Conservation (phyloP, 2,797 vertebrate genomes). For the Semaprochilodus insignis region DNA sequence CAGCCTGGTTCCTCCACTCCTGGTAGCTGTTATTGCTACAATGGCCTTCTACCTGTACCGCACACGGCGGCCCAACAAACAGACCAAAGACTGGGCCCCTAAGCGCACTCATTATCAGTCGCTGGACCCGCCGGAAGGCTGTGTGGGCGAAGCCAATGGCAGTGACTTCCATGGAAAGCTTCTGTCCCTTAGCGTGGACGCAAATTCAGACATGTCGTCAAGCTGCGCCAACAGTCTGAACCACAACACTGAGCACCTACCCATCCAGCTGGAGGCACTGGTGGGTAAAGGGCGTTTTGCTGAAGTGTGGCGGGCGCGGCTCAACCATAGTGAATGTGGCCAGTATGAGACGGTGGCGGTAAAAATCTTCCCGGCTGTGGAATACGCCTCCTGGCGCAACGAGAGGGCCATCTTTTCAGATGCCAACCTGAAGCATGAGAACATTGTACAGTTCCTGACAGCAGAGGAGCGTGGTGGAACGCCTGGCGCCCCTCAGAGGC, state of each 20-base stretch:
- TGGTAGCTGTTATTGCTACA: conserved; percentile 81
- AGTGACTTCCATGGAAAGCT: conserved; percentile 71
- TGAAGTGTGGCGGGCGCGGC: conserved; percentile 85
- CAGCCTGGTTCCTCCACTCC: conserved; percentile 85
- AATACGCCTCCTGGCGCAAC: conserved; percentile 87
- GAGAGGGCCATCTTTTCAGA: conserved; percentile 87
- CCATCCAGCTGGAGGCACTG: conserved; percentile 85
- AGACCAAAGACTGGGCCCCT: conserved; percentile 80
- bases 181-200: conserved; percentile 63
- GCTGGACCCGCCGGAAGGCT: conserved; percentile 64
- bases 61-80: conserved; percentile 78
- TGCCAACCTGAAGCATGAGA: conserved; percentile 83
- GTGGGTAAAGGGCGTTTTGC: conserved; percentile 90
- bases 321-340: conserved; percentile 73
- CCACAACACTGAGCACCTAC: conserved; percentile 76
- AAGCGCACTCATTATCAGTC: conserved; percentile 74
- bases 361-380: conserved; percentile 87
- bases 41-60: conserved; percentile 87
- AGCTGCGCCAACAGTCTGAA: conserved; percentile 65
- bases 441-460: conserved; percentile 84
- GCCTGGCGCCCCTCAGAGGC: conserved; percentile 65
- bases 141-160: conserved; percentile 45
- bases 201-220: conserved; percentile 48
- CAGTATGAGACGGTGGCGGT: conserved; percentile 85
- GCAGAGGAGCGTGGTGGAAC: conserved; percentile 79